Evolutionary conservation across 2,888 invertebrate species (phyloP), one percentile per base, ranked within the genome.

Genomic region (Acanthoscelides obtectus): DNA sequence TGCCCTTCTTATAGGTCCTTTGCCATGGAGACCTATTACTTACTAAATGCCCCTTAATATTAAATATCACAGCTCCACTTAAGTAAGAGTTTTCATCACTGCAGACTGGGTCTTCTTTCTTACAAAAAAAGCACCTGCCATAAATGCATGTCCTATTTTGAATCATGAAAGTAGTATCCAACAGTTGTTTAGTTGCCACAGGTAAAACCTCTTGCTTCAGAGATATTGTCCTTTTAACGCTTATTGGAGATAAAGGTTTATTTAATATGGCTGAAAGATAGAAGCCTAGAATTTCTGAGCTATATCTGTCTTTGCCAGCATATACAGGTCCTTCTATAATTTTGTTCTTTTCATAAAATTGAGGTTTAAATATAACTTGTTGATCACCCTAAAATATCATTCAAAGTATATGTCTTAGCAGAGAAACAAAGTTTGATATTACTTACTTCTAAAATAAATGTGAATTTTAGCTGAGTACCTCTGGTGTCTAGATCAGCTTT

Each of bases 91-190:
- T 89, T n/a, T 88, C 87, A 77, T 92, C 88, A 0, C 91, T 94
- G 84, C 98, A 98, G 20, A 97, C 93, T 0, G 94, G 92, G 83
- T 95, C 94, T 75, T 92, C 90, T 75, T 89, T 88, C 80, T 91
- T 93, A 84, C 98, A 98, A 84, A 95, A 97, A 83, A 91, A 91
- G 82, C 98, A 98, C 82, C 93, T 92, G 0, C 98, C 98, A 85
- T 93, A 97, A 71, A 98, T 89, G 84, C 98, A 98, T 22, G 89
- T 90, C 84, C 88, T 82, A 73, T 81, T 80, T 72, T 81, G 80
- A 89, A 84, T 88, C 88, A 87, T 87, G 75, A 90, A 89, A 86
- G 93, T 94, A 19, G 94, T 94, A 71, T 88, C 88, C 78, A 89
- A 87, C 20, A 96, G 87, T 75, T 89, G 88, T 65, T 84, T 83